Base-by-base conservation (phyloP, 1,140 invertebrate genomes). In the Aethina tumida region DNA sequence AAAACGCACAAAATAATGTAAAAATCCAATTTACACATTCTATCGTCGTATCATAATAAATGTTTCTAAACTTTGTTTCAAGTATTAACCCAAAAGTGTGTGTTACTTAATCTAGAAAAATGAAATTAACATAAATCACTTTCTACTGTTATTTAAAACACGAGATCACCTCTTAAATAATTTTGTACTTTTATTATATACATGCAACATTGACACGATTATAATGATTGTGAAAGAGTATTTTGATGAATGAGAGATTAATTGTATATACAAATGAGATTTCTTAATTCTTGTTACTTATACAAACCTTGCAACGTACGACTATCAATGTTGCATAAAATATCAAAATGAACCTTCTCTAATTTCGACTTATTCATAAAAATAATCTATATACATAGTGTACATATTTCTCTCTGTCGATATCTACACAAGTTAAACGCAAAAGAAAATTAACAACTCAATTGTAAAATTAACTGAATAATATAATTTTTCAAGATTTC, bases 161-260 rank as follows among this genome's bases (percentile, higher is more conserved):
- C 49, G 52, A 55, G 52, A 55, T 55, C 52, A 52, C 45, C 47
- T 49, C 50, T 52, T 55, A 55, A 55, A 55, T 49, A 53, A 55
- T 52, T 55, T 55, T 55, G 52, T 55, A 55, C 52, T 55, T 55
- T 52, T 50, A 40, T 45, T 44, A 46, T 34, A 40, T 35, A 43
- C 45, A 34, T 43, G 47, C 44, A 43, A 36, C 38, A 34, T 42
- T 20, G 40, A 42, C 18, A 36, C 38, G 33, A 45, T 31, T 35
- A 28, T 35, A 31, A 18, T 32, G 24, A 29, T 18, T 35, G 31
- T 41, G 26, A 37, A 32, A 40, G 24, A 35, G 22, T 31, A 25
- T 18, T 27, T 39, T n/a, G 28, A 41, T 32, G 36, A 31, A 27
- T 39, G 28, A 22, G 27, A 28, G 33, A 32, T 21, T 38, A 15